A percentile compares a stretch with the other conserved stretches of the same genome.
Conservation (phyloP, 2,113 vertebrate genomes). For the Nipponia nippon region DNA sequence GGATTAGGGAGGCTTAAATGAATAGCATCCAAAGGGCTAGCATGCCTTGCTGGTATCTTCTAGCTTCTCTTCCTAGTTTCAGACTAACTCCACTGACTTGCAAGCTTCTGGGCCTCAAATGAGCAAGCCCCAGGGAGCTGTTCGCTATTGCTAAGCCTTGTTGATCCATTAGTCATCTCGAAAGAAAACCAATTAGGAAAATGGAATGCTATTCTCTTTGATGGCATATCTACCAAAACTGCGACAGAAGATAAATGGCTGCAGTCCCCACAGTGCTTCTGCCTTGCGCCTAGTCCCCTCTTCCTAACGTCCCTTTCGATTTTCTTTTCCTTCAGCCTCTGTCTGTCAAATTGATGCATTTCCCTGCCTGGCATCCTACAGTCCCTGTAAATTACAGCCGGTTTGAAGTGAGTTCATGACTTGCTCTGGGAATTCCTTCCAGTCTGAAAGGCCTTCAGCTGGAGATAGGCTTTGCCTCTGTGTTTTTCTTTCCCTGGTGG, state of each 20-base stretch:
- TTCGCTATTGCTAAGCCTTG: neutral
- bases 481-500: neutral
- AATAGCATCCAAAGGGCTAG: neutral
- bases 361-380: neutral
- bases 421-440: neutral
- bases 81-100: neutral
- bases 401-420: neutral
- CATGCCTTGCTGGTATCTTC: neutral
- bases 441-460: neutral
- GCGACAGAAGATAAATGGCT: neutral
- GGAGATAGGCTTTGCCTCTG: neutral
- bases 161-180: conserved; percentile 24
- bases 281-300: neutral
- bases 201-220: neutral
- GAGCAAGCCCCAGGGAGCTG: neutral
- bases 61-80: neutral
- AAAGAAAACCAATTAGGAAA: conserved; percentile 43
- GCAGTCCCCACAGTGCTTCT: neutral
- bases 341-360: conserved; percentile 55
- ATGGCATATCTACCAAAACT: neutral
- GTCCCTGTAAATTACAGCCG: neutral
- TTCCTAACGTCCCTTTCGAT: conserved; percentile 13
- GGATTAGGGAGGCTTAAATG: conserved; percentile 29
- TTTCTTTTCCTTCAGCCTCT: conserved; percentile 19
- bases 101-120: neutral